phyloP scores from a whole-genome alignment of 2,888 invertebrate genomes.

The Busseola fusca region DNA sequence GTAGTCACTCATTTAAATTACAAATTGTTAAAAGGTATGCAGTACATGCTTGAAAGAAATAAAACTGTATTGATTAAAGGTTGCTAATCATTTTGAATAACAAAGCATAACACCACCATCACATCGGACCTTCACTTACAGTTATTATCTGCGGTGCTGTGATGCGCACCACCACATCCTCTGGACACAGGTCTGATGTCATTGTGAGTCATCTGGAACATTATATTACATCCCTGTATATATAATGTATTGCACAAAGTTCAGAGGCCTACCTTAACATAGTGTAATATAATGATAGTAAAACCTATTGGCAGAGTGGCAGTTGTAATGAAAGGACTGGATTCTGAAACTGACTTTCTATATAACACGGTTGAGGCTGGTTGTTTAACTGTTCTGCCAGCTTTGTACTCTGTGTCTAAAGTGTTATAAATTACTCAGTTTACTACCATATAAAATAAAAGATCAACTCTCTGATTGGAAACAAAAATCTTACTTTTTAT shows the following conservation, averaged over 20 bases:
- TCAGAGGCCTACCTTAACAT: not conserved
- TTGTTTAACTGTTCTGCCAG: not conserved
- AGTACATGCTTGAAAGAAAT: not conserved
- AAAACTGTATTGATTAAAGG: not conserved
- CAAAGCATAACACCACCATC: not conserved
- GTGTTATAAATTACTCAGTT: not conserved
- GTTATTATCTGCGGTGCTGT: slow-evolving; percentile 71
- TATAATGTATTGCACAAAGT: not conserved
- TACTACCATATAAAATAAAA: not conserved
- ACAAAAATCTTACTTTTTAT: not conserved
- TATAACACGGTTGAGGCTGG: not conserved
- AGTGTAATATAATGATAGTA: not conserved
- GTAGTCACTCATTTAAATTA: not conserved
- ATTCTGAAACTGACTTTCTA: not conserved
- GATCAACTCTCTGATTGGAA: not conserved
- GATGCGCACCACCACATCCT: slow-evolving; percentile 75
- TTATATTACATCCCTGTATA: not conserved
- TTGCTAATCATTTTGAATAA: not conserved
- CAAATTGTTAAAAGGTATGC: not conserved
- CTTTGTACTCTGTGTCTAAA: not conserved
- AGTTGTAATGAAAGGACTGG: not conserved
- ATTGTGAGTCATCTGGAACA: slow-evolving; percentile 66
- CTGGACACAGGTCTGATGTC: slow-evolving; percentile 73
- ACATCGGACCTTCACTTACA: slow-evolving; percentile 51
- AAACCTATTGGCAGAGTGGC: not conserved